These are phyloP conservation scores for Platygyra sinensis DNA, from an alignment of 64 coral and sea anemone genomes.

Conservation along the genomic window DNA sequence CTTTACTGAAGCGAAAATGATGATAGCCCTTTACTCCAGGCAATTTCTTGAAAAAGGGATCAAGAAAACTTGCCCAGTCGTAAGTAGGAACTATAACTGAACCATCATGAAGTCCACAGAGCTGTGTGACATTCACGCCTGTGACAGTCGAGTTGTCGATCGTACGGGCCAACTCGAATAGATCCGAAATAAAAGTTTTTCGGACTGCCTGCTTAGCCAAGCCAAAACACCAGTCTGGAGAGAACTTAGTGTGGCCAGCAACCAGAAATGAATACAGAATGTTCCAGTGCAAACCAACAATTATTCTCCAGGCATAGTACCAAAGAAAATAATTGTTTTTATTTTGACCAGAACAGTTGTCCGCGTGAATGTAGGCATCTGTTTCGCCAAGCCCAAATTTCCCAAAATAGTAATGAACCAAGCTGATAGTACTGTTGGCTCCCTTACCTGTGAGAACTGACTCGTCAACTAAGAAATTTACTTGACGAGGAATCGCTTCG, in stretches of 20 bases:
- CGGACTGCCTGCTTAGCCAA: too few species aligned
- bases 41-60: too few species aligned
- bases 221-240: too few species aligned
- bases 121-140: slow-evolving; percentile 48
- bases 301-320: slow-evolving; percentile 3
- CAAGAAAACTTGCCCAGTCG: too few species aligned
- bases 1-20: not conserved
- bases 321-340: slow-evolving; percentile 15
- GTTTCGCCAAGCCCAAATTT: slow-evolving; percentile 45
- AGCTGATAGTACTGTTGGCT: slow-evolving; percentile 22
- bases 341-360: slow-evolving; percentile 28
- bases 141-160: slow-evolving; percentile 10
- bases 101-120: slow-evolving; percentile 46
- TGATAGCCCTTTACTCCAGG: too few species aligned
- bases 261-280: not conserved
- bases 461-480: slow-evolving; percentile 48
- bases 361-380: slow-evolving; percentile 13
- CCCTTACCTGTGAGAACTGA: not conserved
- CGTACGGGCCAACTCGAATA: slow-evolving; percentile 30
- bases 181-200: too few species aligned
- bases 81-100: too few species aligned
- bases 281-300: slow-evolving; percentile 4
- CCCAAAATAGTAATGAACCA: slow-evolving; percentile 17
- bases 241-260: not conserved
- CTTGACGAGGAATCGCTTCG: slow-evolving; percentile 35